Evolutionary conservation across 2,888 invertebrate species (phyloP).

Genomic region (Artemia sinica): DNA sequence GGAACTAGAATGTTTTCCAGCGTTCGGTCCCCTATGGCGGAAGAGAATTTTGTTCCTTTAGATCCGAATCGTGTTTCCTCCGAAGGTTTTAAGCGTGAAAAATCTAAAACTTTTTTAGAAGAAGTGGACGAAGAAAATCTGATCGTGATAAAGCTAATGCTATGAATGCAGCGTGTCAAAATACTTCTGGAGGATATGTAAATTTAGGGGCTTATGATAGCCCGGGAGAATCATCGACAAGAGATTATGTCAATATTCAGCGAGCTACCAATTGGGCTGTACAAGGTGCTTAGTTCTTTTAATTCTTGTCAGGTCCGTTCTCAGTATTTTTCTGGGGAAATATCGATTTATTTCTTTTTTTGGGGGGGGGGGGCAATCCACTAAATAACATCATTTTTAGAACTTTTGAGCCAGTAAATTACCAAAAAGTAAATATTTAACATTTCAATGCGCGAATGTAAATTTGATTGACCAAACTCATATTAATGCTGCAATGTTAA

Average conservation of each 20-base stretch:
- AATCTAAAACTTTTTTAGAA: not conserved
- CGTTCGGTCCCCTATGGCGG: constrained; percentile 1
- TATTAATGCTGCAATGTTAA: no score
- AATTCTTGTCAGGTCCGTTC: no score
- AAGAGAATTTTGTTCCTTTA: not conserved
- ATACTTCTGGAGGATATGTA: constrained; percentile 8
- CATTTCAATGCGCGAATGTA: no score
- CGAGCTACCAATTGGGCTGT: not conserved
- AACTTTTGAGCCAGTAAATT: no score
- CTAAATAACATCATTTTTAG: no score
- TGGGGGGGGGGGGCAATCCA: no score
- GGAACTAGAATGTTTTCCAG: not conserved
- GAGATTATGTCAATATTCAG: constrained; percentile 1
- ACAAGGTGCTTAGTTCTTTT: not conserved
- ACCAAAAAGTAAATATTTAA: no score
- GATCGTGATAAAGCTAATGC: not conserved
- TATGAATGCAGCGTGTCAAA: not conserved
- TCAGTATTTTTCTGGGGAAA: no score
- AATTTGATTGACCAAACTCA: no score
- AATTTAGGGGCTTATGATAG: not conserved
- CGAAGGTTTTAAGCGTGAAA: constrained; percentile 10
- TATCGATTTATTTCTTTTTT: no score
- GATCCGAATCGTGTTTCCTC: constrained; percentile 8
- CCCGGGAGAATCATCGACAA: not conserved
- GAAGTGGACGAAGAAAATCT: constrained; percentile 1